Conservation (phyloP, 2,888 invertebrate species). For the Bugula neritina region DNA sequence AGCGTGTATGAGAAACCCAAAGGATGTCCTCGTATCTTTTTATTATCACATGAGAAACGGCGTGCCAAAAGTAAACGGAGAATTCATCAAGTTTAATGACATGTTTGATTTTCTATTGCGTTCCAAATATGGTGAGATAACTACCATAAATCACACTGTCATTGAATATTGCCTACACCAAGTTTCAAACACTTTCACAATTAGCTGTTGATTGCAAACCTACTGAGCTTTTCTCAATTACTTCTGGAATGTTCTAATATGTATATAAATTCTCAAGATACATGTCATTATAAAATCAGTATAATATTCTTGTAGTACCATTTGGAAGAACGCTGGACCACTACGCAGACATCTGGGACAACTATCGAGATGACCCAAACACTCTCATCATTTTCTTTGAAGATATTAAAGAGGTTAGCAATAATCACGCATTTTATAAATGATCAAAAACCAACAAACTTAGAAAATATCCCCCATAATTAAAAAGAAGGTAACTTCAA, state of each 20-base stretch:
- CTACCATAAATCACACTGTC: too few relatives aligned
- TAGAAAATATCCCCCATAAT: too few relatives aligned
- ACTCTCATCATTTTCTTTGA: constrained; percentile 9
- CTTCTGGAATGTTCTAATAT: too few relatives aligned
- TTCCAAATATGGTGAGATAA: constrained; percentile 24
- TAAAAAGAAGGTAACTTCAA: too few relatives aligned
- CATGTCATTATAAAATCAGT: too few relatives aligned
- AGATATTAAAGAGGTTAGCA: constrained; percentile 9
- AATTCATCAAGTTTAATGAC: constrained; percentile 12
- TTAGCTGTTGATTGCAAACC: too few relatives aligned
- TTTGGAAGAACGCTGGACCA: constrained; percentile 12
- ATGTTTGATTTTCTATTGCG: constrained; percentile 11
- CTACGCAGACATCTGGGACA: constrained; percentile 20
- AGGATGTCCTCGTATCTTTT: constrained; percentile 13
- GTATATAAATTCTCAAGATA: too few relatives aligned
- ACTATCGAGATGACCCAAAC: constrained; percentile 19
- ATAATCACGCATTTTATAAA: too few relatives aligned
- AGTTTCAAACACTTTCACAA: too few relatives aligned
- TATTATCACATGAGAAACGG: constrained; percentile 11
- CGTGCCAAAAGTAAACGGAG: neutral
- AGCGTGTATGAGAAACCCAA: constrained; percentile 6
- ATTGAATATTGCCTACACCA: too few relatives aligned
- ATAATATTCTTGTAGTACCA: constrained; percentile 12
- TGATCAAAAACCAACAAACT: too few relatives aligned
- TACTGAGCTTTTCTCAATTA: too few relatives aligned